These are phyloP conservation scores for Metopolophium dirhodum DNA, from an alignment of 1,140 invertebrate species.

Conservation along the genomic window DNA sequence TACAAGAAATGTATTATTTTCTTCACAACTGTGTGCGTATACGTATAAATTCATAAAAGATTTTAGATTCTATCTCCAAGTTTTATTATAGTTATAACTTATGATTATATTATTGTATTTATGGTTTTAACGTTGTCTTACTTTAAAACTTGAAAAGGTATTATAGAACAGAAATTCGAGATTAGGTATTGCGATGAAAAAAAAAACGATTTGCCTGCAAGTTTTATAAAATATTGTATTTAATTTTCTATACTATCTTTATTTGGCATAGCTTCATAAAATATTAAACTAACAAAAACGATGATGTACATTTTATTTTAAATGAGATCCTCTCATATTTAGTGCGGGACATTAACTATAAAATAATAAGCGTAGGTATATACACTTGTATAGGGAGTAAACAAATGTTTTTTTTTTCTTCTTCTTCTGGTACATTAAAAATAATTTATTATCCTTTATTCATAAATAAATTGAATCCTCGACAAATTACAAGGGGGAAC, in stretches of 20 bases:
- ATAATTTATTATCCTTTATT: slow-evolving; percentile 9
- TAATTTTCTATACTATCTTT: not conserved
- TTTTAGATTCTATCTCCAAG: not conserved
- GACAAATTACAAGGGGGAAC: slow-evolving; percentile 9
- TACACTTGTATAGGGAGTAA: not conserved
- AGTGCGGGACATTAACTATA: slow-evolving; percentile 27
- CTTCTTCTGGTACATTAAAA: slow-evolving; percentile 22
- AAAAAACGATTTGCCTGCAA: not conserved
- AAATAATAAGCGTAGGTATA: slow-evolving; percentile 16
- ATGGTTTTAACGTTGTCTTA: not conserved
- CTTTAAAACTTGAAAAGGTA: not conserved
- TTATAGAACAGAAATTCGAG: not conserved
- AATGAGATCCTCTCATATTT: slow-evolving; percentile 16
- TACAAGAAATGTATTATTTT: not conserved
- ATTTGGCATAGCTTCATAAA: not conserved
- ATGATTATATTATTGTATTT: not conserved
- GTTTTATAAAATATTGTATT: not conserved
- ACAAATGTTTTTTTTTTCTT: not conserved
- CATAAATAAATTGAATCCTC: not conserved
- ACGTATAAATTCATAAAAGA: not conserved
- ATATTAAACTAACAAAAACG: not conserved
- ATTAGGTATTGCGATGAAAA: not conserved
- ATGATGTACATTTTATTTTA: not conserved
- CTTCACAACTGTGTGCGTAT: not conserved
- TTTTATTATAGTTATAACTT: not conserved